Evolutionary conservation across 2,113 vertebrate species (phyloP).

Genomic region (Oxyura jamaicensis): DNA sequence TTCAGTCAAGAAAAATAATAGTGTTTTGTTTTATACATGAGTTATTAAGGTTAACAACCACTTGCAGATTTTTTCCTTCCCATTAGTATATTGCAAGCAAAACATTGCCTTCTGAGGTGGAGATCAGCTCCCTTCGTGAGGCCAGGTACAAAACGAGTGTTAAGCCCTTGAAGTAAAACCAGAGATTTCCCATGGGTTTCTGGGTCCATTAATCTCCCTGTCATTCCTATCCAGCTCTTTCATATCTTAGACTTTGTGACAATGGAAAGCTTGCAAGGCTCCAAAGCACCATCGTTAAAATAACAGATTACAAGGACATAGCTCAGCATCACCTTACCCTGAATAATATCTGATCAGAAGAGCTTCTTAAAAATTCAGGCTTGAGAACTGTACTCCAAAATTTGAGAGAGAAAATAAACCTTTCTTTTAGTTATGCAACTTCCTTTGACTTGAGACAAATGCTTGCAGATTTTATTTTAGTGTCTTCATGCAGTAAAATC

Average conservation of each 20-base stretch:
- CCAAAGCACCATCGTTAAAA: background rate
- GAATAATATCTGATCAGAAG: background rate
- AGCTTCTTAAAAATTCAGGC: background rate
- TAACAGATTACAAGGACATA: background rate
- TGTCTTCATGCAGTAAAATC: background rate
- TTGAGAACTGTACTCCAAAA: background rate
- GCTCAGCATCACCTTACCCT: background rate
- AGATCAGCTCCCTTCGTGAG: background rate
- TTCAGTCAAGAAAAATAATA: background rate
- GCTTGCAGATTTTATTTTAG: fast-evolving
- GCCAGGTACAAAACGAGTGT: background rate
- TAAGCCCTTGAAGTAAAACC: background rate
- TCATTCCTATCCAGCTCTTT: background rate
- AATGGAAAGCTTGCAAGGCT: background rate
- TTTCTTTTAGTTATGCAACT: background rate
- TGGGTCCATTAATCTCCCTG: background rate
- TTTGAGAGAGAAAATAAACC: background rate
- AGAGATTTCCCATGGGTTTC: background rate
- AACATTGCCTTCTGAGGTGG: background rate
- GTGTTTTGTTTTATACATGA: background rate
- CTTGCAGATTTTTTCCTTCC: background rate
- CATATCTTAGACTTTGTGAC: background rate
- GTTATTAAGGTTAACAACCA: background rate
- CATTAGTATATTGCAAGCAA: background rate
- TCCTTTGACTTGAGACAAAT: background rate